Percentiles rank a stretch among this genome's conserved stretches.
Conservation (phyloP, 2,888 invertebrate genomes). For the Heliconius ethilla region DNA sequence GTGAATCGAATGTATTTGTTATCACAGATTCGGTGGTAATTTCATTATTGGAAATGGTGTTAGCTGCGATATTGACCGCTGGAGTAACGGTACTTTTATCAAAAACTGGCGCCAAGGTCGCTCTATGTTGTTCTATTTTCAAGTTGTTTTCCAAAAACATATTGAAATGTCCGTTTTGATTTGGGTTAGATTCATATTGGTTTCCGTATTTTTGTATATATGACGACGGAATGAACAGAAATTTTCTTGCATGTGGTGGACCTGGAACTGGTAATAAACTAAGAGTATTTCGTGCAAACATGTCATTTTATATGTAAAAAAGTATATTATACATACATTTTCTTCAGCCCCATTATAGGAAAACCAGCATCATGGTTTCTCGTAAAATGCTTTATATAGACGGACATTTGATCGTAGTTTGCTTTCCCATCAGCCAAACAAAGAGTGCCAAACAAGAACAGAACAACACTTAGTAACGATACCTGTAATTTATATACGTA, state of each 20-base stretch:
- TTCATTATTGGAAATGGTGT: not conserved
- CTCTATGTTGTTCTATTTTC: not conserved
- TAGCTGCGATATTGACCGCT: slow-evolving; percentile 10
- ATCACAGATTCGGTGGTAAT: not conserved
- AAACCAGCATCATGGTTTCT: slow-evolving; percentile 4
- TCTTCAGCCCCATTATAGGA: not conserved
- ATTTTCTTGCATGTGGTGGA: not conserved
- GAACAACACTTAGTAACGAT: not conserved
- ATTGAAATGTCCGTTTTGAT: not conserved
- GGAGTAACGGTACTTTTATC: not conserved
- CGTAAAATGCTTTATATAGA: slow-evolving; percentile 13
- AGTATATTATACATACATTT: slow-evolving; percentile 7
- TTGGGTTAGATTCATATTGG: not conserved
- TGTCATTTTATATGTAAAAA: not conserved
- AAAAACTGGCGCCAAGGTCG: not conserved
- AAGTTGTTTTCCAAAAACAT: not conserved
- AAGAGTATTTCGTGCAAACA: not conserved
- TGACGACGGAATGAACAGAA: not conserved
- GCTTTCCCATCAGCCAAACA: slow-evolving; percentile 2
- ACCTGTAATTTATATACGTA: slow-evolving; percentile 27
- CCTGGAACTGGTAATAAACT: slow-evolving; percentile 14
- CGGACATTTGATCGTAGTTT: not conserved
- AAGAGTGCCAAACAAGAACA: not conserved
- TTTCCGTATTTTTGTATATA: slow-evolving; percentile 7
- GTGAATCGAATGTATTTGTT: not conserved